Conservation (phyloP, 2,797 vertebrate species). For the Helicolenus hilgendorfi region DNA sequence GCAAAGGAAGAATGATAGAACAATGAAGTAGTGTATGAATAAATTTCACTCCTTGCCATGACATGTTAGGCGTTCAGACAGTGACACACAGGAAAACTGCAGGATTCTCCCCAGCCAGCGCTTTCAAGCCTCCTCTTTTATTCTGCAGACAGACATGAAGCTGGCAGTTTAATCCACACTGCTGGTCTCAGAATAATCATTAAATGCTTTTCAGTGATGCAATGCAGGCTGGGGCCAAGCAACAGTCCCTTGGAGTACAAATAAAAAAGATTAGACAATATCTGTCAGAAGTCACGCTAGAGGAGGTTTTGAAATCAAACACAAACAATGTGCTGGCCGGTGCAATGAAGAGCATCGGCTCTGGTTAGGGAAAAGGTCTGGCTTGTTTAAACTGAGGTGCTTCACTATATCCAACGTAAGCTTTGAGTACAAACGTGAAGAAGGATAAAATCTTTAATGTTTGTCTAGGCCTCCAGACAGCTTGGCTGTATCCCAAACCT, state of each 20-base stretch:
- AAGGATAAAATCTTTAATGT: neutral
- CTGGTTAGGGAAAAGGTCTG: neutral
- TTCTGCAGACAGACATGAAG: conserved; percentile 51
- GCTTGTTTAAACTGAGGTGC: neutral
- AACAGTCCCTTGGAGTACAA: conserved; percentile 43
- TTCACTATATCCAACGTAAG: neutral
- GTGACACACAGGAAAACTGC: conserved; percentile 13
- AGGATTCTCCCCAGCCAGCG: conserved; percentile 32
- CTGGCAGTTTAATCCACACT: conserved; percentile 56
- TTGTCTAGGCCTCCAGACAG: neutral
- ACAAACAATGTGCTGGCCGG: neutral
- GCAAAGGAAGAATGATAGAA: conserved; percentile 35
- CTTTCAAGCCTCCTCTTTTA: conserved; percentile 49
- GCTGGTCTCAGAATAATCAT: conserved; percentile 63
- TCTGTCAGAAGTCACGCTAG: neutral
- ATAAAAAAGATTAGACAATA: conserved; percentile 32
- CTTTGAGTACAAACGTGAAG: neutral
- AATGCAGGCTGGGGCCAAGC: conserved; percentile 50
- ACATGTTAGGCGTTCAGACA: conserved; percentile 46
- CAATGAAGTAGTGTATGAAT: conserved; percentile 54
- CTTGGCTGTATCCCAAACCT: neutral
- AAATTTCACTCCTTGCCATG: conserved; percentile 59
- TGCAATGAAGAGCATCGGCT: neutral
- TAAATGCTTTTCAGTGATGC: conserved; percentile 68
- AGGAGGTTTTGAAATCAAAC: neutral